Base-by-base conservation (phyloP, 2,888 invertebrate genomes). In the Thyatira batis region DNA sequence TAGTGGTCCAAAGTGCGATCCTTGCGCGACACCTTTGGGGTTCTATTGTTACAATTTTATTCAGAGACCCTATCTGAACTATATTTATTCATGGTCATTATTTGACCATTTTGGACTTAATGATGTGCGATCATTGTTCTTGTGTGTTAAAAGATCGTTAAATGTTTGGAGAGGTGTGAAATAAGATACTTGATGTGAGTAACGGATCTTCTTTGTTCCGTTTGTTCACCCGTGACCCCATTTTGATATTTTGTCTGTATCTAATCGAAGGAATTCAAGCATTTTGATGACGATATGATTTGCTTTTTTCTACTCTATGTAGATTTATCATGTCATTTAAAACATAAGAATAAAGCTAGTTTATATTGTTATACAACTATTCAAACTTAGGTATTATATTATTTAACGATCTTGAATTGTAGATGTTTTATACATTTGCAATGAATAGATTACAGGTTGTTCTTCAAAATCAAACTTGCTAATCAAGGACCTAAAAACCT, bases 71-170 rank as follows among this genome's bases (percentile, higher is more conserved):
- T 85, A 85, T 87, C 87, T 89, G 83, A 72, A 81, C 73, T 81
- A 62, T 74, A 87, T 89, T 90, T 91, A 91, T 91, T 91, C 88
- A 89, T 89, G 92, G 92, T 91, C 91, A 92, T 92, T 91, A 91
- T 91, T 91, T 91, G 91, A 90, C 91, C 91, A 85, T 91, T 90
- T 89, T 80, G 65, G 73, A 82, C 84, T 85, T 91, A 89, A 91
- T 92, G 90, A 89, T 88, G 85, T 85, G 82, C 76, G 72, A 81
- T 83, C 84, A 79, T 89, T 91, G 90, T 89, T 87, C 85, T 87
- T 82, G 77, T 76, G 66, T 78, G 79, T 80, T 82, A 77, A 78
- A 80, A 79, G 61, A 79, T 81, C 81, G 80, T 87, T 84, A 82
- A 84, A 78, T 78, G 74, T 84, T 82, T 79, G 70, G 73, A 85